Conservation (phyloP, 2,888 invertebrate species). For the Venusia cambrica region DNA sequence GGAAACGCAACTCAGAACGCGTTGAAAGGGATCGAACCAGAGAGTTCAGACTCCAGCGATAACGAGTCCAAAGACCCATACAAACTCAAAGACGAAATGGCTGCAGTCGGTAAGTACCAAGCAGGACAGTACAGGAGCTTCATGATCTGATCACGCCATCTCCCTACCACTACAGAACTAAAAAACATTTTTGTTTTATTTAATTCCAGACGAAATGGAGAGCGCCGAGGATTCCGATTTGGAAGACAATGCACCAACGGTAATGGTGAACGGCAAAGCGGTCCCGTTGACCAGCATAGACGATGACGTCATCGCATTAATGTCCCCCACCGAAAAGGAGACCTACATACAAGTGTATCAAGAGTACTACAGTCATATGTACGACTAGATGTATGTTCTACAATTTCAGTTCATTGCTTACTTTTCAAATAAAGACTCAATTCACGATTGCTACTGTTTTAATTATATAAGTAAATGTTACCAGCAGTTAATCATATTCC, state of each 20-base stretch:
- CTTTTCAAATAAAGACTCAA: too few relatives aligned
- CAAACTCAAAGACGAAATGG: constrained; percentile 83
- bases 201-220: constrained; percentile 83
- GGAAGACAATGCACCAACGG: constrained; percentile 89
- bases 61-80: constrained; percentile 84
- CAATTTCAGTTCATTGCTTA: constrained; percentile 15
- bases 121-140: too few relatives aligned
- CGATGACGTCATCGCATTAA: constrained; percentile 91
- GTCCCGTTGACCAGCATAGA: constrained; percentile 92
- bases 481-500: too few relatives aligned
- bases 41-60: constrained; percentile 89
- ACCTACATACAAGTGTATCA: constrained; percentile 96
- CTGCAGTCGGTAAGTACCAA: constrained; percentile 83
- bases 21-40: constrained; percentile 80
- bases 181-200: neutral
- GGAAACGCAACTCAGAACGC: constrained; percentile 79
- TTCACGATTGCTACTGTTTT: too few relatives aligned
- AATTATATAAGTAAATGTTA: too few relatives aligned
- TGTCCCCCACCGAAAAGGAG: constrained; percentile 96
- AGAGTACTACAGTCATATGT: constrained; percentile 95
- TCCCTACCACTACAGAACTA: too few relatives aligned
- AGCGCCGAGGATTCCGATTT: constrained; percentile 88
- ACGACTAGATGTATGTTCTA: constrained; percentile 79
- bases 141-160: too few relatives aligned
- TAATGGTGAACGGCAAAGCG: constrained; percentile 89